Base-by-base conservation (phyloP, 2,888 invertebrate species). In the Malthinus flaveolus region DNA sequence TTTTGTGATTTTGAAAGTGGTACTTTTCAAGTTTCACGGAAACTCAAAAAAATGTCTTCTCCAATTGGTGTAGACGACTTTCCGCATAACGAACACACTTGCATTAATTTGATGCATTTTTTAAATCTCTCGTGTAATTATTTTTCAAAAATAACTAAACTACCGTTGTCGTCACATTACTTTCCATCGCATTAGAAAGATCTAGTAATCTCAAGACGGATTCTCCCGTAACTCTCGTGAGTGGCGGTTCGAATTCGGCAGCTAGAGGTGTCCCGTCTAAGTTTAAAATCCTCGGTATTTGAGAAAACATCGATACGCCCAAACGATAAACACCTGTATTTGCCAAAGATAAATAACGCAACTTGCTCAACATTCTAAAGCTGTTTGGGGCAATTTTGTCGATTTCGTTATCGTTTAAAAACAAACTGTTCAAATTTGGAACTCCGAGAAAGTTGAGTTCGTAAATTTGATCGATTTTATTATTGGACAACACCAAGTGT, bases 301-400 rank as follows among this genome's bases (percentile, higher is more conserved):
- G 68, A 45, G 60, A 54, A 64, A 78, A 78, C 78, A 78, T 78
- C 15, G 70, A 69, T 47, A 68, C 68, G 12, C 69, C 69, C 47
- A 78, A 63, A 61, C 68, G 71, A 61, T 71, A 69, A 50, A 78
- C 75, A 48, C 71, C 73, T 48, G 78, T 77, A 58, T 77, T 72
- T 53, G 73, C 71, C 50, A 78, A 60, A 32, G 75, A 75, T 32
- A 78, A 68, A 68, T 74, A 77, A 57, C 73, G 71, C 50, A 78
- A 68, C 56, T 71, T 71, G 39, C 56, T 67, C 36, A 75, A 58
- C 13, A 72, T 69, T 44, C 68, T 70, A 62, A 78, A 78, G 64
- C 75, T 71, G 48, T 72, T 71, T 3, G 70, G 62, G 11, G 70
- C 70, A 44, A 78, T 67, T 32, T 59, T 64, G 47, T 65, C 68